A percentile compares a stretch with the other conserved stretches of the same genome.
These are phyloP conservation scores for Hypotaenidia okinawae DNA, from an alignment of 2,797 vertebrate genomes.

Conservation along the genomic window DNA sequence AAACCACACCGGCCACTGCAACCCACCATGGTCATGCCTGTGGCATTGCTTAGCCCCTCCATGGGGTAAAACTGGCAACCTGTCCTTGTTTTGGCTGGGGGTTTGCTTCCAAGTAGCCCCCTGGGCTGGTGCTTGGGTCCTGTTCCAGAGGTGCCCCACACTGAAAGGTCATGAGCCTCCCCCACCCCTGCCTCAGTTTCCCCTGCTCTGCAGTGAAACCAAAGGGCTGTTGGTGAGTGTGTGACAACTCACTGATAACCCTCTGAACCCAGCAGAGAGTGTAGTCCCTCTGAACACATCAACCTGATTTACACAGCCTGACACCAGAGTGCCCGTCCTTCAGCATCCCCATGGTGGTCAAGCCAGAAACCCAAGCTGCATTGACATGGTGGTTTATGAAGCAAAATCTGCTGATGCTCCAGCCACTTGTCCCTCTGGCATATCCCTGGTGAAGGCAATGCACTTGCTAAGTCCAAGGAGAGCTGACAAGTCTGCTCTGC, in stretches of 20 bases:
- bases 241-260: background rate
- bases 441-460: background rate
- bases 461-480: accelerated
- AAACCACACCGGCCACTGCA: accelerated
- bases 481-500: background rate
- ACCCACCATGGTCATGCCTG: background rate
- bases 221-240: background rate
- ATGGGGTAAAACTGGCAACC: accelerated
- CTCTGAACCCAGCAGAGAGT: background rate
- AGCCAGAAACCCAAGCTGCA: background rate
- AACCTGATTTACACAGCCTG: background rate
- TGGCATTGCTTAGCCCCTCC: background rate
- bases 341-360: accelerated
- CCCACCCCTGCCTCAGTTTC: background rate
- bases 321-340: accelerated
- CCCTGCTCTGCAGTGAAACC: background rate
- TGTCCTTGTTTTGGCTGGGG: background rate
- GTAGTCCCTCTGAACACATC: background rate
- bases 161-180: accelerated
- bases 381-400: accelerated
- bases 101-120: accelerated
- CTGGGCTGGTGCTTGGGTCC: background rate
- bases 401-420: background rate
- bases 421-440: background rate
- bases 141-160: background rate